phyloP scores from a whole-genome alignment of 2,888 invertebrate genomes.

The Lysandra coridon region DNA sequence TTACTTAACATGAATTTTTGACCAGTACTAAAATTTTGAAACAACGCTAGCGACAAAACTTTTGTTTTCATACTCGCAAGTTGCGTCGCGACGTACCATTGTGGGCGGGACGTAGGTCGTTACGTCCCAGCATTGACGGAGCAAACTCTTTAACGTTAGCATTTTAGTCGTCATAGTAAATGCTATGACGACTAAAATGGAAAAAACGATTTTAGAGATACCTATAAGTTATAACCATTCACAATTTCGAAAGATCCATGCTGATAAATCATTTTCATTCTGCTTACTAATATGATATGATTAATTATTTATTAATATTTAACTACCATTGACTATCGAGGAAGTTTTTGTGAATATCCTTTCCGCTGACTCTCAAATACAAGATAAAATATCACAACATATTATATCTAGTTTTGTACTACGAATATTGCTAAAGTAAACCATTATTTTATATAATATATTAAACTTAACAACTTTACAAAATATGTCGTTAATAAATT shows the following conservation, averaged over 20 bases:
- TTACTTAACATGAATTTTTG: not conserved
- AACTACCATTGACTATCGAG: not conserved
- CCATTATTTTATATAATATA: not conserved
- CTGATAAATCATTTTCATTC: not conserved
- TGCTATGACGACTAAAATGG: too few species aligned
- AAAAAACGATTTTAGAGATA: not conserved
- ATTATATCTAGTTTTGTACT: conserved; percentile 22
- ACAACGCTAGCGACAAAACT: not conserved
- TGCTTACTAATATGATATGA: conserved; percentile 1
- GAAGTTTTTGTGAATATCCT: conserved; percentile 13
- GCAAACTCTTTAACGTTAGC: not conserved
- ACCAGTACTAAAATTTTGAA: not conserved
- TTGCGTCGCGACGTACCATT: not conserved
- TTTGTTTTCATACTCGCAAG: not conserved
- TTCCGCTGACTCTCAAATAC: conserved; percentile 20
- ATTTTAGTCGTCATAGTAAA: not conserved
- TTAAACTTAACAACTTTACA: conserved; percentile 3
- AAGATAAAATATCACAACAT: conserved; percentile 4
- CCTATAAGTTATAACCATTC: not conserved
- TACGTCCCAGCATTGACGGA: not conserved
- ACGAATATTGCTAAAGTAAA: conserved; percentile 16
- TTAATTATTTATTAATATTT: not conserved
- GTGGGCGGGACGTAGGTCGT: not conserved
- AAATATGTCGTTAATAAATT: not conserved
- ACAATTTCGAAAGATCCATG: not conserved